Evolutionary conservation across 2,888 invertebrate species (phyloP).

Genomic region (Scaptomyza polygonia): DNA sequence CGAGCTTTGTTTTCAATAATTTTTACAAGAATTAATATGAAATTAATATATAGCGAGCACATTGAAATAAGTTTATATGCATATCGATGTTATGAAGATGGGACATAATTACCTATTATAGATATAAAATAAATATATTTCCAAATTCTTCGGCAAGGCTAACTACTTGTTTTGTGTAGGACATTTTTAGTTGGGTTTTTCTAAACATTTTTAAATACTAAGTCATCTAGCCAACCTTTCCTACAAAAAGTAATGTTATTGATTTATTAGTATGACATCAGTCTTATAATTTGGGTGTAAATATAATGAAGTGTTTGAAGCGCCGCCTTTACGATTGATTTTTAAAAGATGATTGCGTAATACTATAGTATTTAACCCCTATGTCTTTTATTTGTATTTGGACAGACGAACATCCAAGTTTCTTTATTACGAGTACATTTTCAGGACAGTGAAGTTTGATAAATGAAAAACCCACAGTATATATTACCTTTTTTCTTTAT

Average conservation of each 20-base stretch:
- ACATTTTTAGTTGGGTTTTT: conserved; percentile 52
- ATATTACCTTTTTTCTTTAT: too few species aligned
- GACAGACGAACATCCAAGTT: too few species aligned
- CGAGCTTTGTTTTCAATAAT: conserved; percentile 71
- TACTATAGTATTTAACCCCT: neutral
- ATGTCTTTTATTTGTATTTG: neutral
- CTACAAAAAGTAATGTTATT: conserved; percentile 45
- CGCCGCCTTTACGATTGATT: conserved; percentile 26
- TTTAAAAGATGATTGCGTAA: neutral
- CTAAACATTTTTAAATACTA: conserved; percentile 14
- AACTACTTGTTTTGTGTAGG: conserved; percentile 69
- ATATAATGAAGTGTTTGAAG: conserved; percentile 42
- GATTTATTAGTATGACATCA: conserved; percentile 59
- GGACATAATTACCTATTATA: conserved; percentile 69
- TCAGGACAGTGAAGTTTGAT: too few species aligned
- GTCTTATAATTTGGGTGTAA: conserved; percentile 31
- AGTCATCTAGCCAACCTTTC: conserved; percentile 24
- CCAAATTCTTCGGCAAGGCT: conserved; percentile 71
- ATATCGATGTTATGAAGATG: conserved; percentile 62
- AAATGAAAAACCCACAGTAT: too few species aligned
- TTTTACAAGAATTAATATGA: conserved; percentile 78
- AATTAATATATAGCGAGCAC: conserved; percentile 71
- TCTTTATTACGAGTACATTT: too few species aligned
- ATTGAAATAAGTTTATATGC: conserved; percentile 58
- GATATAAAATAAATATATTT: conserved; percentile 52